A percentile compares a stretch with the other conserved stretches of the same genome.
Conservation (phyloP, 2,888 invertebrate genomes). For the Spilosoma lubricipeda region DNA sequence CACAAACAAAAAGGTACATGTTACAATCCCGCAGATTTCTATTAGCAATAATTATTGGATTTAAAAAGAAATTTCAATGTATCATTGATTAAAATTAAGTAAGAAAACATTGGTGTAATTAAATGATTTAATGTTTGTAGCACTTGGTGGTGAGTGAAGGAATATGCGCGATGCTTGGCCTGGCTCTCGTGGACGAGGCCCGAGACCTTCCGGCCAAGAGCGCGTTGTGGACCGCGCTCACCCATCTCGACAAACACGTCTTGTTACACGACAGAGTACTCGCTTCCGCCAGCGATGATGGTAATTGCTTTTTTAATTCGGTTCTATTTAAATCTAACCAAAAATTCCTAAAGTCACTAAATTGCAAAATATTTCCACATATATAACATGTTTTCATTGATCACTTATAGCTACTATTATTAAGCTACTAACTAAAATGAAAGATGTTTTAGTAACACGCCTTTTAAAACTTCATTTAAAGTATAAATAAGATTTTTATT, state of each 20-base stretch:
- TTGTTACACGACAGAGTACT: conserved; percentile 94
- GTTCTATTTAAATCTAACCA: not conserved
- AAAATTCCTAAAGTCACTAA: not conserved
- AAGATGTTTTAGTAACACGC: not conserved
- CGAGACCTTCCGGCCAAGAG: conserved; percentile 58
- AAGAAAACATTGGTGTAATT: not conserved
- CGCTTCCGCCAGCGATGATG: conserved; percentile 90
- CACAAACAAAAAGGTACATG: too few relatives aligned
- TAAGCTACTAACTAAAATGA: not conserved
- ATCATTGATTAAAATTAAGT: not conserved
- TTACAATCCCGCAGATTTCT: too few relatives aligned
- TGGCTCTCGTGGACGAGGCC: conserved; percentile 62
- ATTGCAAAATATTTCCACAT: not conserved
- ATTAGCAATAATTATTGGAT: too few relatives aligned
- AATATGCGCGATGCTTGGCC: conserved; percentile 70
- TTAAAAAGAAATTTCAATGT: not conserved
- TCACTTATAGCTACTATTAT: not conserved
- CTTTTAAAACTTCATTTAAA: not conserved
- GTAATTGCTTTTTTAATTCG: conserved; percentile 54
- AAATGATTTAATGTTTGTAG: conserved; percentile 45
- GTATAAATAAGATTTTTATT: not conserved
- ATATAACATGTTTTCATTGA: not conserved
- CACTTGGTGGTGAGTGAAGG: conserved; percentile 74
- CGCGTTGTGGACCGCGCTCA: conserved; percentile 89
- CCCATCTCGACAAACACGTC: conserved; percentile 91